A percentile compares a stretch with the other conserved stretches of the same genome.
These are phyloP conservation scores for Drosophila subsilvestris DNA, from an alignment of 2,888 invertebrate genomes.

Conservation along the genomic window DNA sequence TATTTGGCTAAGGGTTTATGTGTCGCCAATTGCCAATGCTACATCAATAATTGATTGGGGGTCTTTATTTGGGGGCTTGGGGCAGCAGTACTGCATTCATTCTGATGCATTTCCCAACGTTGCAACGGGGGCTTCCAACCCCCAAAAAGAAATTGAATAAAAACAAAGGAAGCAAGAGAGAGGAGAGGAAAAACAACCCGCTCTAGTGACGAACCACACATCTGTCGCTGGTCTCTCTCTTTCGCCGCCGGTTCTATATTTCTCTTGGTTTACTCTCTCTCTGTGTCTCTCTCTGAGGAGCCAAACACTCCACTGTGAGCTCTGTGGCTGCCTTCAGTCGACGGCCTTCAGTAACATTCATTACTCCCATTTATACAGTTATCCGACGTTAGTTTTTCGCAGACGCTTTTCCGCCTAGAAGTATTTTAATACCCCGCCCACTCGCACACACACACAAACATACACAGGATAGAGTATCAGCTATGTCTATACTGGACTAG, in stretches of 20 bases:
- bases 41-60: neutral
- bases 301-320: slow-evolving; percentile 35
- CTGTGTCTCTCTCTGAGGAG: slow-evolving; percentile 21
- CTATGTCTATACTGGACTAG: slow-evolving; percentile 5
- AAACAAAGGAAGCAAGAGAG: slow-evolving; percentile 20
- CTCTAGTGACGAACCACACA: slow-evolving; percentile 39
- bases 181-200: slow-evolving; percentile 60
- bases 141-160: slow-evolving; percentile 7
- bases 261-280: slow-evolving; percentile 31
- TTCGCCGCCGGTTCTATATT: neutral
- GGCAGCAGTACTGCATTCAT: slow-evolving; percentile 10
- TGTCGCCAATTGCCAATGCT: slow-evolving; percentile 10
- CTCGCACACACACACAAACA: slow-evolving; percentile 17
- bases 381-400: slow-evolving; percentile 77
- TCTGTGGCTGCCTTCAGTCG: slow-evolving; percentile 59
- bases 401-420: slow-evolving; percentile 75
- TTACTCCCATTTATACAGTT: slow-evolving; percentile 63
- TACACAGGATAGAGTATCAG: slow-evolving; percentile 2
- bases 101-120: slow-evolving; percentile 27
- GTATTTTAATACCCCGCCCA: slow-evolving; percentile 49
- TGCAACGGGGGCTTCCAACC: slow-evolving; percentile 29
- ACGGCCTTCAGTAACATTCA: slow-evolving; percentile 70
- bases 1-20: slow-evolving; percentile 24
- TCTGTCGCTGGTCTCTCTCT: slow-evolving; percentile 22
- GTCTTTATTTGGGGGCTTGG: slow-evolving; percentile 12